A percentile compares a stretch with the other conserved stretches of the same genome.
phyloP scores from a whole-genome alignment of 2,797 vertebrate species.

The Steatocranus sp. region DNA sequence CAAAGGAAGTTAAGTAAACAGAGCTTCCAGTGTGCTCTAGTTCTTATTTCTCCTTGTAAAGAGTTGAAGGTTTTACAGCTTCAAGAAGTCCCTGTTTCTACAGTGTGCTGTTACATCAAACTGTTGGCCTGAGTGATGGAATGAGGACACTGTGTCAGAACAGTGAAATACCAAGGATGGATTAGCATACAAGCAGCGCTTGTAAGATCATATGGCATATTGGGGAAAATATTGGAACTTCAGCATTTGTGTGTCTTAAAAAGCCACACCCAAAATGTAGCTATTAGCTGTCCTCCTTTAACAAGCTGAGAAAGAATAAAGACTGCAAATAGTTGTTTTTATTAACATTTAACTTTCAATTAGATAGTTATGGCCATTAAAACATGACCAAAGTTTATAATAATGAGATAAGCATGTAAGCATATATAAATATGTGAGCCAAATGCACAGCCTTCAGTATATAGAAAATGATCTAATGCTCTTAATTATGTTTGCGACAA shows the following conservation, averaged over 20 bases:
- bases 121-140: conserved; percentile 41
- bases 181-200: conserved; percentile 28
- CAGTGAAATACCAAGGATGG: conserved; percentile 26
- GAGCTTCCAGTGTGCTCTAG: background rate
- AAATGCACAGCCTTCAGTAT: background rate
- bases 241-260: background rate
- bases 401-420: background rate
- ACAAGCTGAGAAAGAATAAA: background rate
- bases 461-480: background rate
- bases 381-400: background rate
- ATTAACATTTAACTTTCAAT: background rate
- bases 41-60: background rate
- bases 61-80: background rate
- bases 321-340: background rate
- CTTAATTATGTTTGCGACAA: background rate
- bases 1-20: background rate
- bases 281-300: background rate
- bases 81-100: conserved; percentile 3
- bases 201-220: conserved; percentile 14
- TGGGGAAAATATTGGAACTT: background rate
- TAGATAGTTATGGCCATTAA: background rate
- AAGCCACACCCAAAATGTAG: background rate
- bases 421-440: background rate
- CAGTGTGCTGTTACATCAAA: conserved; percentile 19
- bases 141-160: conserved; percentile 53